These are phyloP conservation scores for Dermatophagoides farinae DNA, from an alignment of 1,140 invertebrate species.

Conservation along the genomic window DNA sequence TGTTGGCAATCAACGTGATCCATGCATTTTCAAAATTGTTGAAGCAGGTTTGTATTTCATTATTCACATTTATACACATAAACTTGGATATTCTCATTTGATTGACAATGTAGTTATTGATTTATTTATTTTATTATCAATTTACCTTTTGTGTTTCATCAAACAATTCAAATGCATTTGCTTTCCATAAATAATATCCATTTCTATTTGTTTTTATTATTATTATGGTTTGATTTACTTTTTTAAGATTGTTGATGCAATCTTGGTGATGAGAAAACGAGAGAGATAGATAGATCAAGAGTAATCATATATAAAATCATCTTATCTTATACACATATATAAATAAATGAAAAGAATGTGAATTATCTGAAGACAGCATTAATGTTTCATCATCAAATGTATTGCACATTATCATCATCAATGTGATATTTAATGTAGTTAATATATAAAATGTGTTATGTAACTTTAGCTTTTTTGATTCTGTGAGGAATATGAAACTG, in stretches of 20 bases:
- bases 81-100: background rate
- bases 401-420: too few species aligned
- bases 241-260: background rate
- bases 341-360: too few species aligned
- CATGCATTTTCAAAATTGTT: slow-evolving; percentile 18
- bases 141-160: background rate
- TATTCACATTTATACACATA: background rate
- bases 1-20: slow-evolving; percentile 17
- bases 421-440: too few species aligned
- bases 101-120: background rate
- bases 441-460: too few species aligned
- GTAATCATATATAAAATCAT: too few species aligned
- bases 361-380: too few species aligned
- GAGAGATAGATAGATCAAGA: too few species aligned
- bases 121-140: background rate
- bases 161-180: background rate
- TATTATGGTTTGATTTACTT: background rate
- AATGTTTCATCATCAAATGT: too few species aligned
- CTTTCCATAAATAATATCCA: background rate
- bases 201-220: background rate
- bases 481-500: too few species aligned
- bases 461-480: too few species aligned
- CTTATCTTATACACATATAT: too few species aligned
- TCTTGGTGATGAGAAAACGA: background rate
- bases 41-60: slow-evolving; percentile 20